A percentile compares a stretch with the other conserved stretches of the same genome.
Evolutionary conservation across 2,888 invertebrate genomes (phyloP).

Genomic region (Ypsolopha sequella): DNA sequence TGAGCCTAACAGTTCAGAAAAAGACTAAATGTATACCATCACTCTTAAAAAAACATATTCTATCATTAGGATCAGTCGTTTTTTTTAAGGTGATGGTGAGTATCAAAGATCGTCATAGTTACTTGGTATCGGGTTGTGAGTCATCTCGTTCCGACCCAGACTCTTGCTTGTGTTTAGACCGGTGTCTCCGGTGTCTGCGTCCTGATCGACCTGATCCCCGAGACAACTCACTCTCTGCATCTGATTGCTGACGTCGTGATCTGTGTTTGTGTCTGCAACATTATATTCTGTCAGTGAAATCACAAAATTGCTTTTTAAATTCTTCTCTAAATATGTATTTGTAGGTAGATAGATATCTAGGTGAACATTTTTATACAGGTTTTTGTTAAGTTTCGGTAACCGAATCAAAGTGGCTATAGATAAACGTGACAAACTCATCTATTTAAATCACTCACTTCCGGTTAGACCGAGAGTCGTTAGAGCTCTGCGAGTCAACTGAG

Average conservation of each 20-base stretch:
- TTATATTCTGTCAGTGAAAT: neutral
- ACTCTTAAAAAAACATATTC: too few species aligned
- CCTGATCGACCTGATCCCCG: constrained; percentile 86
- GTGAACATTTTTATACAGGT: too few species aligned
- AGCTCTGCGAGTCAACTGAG: constrained; percentile 91
- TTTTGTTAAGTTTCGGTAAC: too few species aligned
- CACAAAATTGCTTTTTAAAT: too few species aligned
- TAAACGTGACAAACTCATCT: too few species aligned
- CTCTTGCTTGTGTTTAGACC: constrained; percentile 81
- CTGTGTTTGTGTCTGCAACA: constrained; percentile 78
- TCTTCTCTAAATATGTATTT: too few species aligned
- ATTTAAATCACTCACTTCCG: constrained; percentile 68
- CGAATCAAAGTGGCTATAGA: too few species aligned
- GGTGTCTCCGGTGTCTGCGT: constrained; percentile 79
- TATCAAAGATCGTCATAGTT: constrained; percentile 12
- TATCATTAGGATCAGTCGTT: too few species aligned
- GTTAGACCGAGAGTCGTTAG: constrained; percentile 85
- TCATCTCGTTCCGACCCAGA: constrained; percentile 81
- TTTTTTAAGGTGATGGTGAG: too few species aligned
- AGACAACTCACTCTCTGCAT: constrained; percentile 91
- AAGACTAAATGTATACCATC: too few species aligned
- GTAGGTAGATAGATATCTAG: too few species aligned
- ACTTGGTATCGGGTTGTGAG: constrained; percentile 63
- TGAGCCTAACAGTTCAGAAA: too few species aligned
- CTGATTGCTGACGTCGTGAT: constrained; percentile 83